Percentiles rank a stretch among this genome's conserved stretches.
Evolutionary conservation across 1,140 invertebrate genomes (phyloP).

Genomic region (Ceratina japonica): DNA sequence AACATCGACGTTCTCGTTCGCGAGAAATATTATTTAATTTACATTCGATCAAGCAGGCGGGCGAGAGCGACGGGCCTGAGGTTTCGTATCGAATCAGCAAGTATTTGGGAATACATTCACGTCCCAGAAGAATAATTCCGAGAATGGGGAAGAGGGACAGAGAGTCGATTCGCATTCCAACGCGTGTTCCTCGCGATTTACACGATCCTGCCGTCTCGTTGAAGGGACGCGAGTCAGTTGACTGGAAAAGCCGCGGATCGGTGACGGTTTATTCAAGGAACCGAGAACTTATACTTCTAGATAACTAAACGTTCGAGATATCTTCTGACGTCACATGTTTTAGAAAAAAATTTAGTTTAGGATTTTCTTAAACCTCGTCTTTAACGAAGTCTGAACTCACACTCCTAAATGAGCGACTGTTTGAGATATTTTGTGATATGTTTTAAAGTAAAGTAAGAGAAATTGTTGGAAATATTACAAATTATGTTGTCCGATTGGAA

Average conservation of each 20-base stretch:
- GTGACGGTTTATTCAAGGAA: not conserved
- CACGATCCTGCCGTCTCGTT: conserved; percentile 18
- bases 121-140: not conserved
- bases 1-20: not conserved
- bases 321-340: no score
- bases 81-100: conserved; percentile 20
- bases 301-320: no score
- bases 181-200: conserved; percentile 39
- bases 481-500: no score
- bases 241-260: conserved; percentile 42
- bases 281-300: not conserved
- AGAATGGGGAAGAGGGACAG: not conserved
- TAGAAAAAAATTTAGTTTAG: no score
- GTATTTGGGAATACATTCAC: conserved; percentile 6
- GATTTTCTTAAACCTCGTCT: no score
- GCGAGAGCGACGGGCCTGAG: not conserved
- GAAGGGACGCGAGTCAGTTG: conserved; percentile 31
- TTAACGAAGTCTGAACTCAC: no score
- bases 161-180: conserved; percentile 36
- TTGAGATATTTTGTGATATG: no score
- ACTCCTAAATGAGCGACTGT: no score
- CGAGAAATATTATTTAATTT: conserved; percentile 27
- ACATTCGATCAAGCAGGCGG: conserved; percentile 15
- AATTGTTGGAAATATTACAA: no score
- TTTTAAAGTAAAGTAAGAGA: no score